These are phyloP conservation scores for Anhinga anhinga DNA, from an alignment of 2,113 vertebrate genomes.

Conservation along the genomic window DNA sequence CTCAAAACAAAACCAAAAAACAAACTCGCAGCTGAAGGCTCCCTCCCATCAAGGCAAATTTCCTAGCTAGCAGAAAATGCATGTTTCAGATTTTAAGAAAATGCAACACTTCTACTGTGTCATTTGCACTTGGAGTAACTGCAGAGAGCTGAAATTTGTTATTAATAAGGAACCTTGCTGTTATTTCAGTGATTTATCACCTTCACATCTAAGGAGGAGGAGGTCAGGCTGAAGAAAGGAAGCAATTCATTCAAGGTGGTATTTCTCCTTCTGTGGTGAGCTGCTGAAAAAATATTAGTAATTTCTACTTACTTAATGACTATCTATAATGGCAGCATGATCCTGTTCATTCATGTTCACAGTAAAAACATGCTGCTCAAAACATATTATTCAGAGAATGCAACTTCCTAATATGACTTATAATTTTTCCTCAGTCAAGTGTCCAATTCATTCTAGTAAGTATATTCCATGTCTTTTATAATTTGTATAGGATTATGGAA, in stretches of 20 bases:
- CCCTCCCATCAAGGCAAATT: neutral
- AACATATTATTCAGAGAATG: neutral
- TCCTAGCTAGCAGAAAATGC: neutral
- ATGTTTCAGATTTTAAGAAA: neutral
- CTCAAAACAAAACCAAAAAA: neutral
- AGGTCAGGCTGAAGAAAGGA: constrained; percentile 49
- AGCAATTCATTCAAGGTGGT: constrained; percentile 46
- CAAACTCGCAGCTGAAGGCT: neutral
- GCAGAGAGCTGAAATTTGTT: constrained; percentile 45
- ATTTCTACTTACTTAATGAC: constrained; percentile 58
- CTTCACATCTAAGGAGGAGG: constrained; percentile 42
- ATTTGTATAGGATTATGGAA: neutral
- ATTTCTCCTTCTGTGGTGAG: constrained; percentile 27
- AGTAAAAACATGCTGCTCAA: constrained; percentile 16
- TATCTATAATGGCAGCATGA: neutral
- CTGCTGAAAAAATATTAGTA: constrained; percentile 10
- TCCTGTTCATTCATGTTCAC: constrained; percentile 14
- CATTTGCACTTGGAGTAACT: constrained; percentile 23
- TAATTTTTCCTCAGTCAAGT: neutral
- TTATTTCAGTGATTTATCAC: constrained; percentile 69
- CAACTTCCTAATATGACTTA: neutral
- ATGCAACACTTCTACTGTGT: neutral
- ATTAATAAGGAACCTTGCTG: constrained; percentile 67
- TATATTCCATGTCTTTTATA: neutral
- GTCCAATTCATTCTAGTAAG: neutral